Evolutionary conservation across 2,888 invertebrate genomes (phyloP).

Genomic region (Kryphioiulus occultus): DNA sequence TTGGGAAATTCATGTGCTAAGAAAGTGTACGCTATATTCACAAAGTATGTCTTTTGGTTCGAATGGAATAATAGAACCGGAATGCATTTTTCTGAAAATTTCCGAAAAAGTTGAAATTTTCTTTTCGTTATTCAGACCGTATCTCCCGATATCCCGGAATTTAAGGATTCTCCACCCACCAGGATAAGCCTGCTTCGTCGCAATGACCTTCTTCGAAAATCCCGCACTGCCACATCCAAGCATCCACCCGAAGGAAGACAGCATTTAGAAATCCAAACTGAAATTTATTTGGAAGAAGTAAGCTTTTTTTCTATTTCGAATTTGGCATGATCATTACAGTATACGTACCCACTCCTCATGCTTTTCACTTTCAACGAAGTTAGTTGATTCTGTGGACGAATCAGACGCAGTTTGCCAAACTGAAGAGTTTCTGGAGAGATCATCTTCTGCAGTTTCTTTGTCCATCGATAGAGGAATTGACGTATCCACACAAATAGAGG

Average conservation of each 20-base stretch:
- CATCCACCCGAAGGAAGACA: conserved; percentile 78
- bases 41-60: too few species aligned
- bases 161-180: background rate
- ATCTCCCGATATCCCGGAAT: conserved; percentile 17
- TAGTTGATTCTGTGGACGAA: conserved; percentile 64
- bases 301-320: too few species aligned
- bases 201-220: background rate
- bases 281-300: conserved; percentile 52
- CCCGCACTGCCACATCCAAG: background rate
- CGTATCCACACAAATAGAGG: conserved; percentile 83
- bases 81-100: too few species aligned
- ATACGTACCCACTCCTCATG: too few species aligned
- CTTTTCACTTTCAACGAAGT: conserved; percentile 43
- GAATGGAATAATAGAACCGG: too few species aligned
- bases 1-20: too few species aligned
- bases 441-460: conserved; percentile 77
- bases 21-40: too few species aligned
- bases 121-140: background rate
- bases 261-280: conserved; percentile 68
- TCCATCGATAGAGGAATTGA: conserved; percentile 83
- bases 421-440: conserved; percentile 83
- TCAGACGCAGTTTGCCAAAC: conserved; percentile 84
- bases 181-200: background rate
- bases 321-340: too few species aligned
- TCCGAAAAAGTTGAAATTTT: too few species aligned